These are phyloP conservation scores for Pedionomus torquatus DNA, from an alignment of 2,113 vertebrate species.

Conservation along the genomic window DNA sequence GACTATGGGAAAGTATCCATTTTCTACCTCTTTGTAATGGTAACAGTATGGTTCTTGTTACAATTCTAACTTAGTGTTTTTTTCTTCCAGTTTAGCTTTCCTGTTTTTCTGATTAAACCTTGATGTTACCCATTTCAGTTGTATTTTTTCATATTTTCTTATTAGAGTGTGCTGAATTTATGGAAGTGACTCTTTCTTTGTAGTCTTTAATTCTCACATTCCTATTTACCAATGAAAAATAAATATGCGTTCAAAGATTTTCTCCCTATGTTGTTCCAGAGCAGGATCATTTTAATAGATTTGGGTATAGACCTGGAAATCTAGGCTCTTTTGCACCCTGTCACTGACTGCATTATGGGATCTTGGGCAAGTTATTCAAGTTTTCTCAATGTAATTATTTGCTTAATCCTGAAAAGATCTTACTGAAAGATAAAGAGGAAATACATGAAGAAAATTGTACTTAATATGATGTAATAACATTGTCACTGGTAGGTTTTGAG, in stretches of 20 bases:
- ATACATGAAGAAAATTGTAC: not conserved
- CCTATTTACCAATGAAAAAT: not conserved
- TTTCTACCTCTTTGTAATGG: not conserved
- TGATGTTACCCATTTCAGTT: not conserved
- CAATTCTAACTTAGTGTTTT: not conserved
- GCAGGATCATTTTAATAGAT: not conserved
- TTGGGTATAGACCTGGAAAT: not conserved
- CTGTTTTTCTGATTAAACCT: not conserved
- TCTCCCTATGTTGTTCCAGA: not conserved
- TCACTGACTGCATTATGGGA: not conserved
- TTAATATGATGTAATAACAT: not conserved
- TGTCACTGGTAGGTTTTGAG: not conserved
- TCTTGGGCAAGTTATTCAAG: not conserved
- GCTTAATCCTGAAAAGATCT: no score
- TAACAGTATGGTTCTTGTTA: not conserved
- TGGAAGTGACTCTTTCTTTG: not conserved
- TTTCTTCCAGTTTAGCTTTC: not conserved
- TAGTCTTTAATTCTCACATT: not conserved
- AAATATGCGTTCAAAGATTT: not conserved
- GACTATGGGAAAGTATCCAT: not conserved
- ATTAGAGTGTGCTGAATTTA: not conserved
- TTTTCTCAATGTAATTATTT: not conserved
- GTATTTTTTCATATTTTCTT: not conserved
- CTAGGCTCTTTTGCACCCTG: not conserved
- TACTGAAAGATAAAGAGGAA: not conserved